Percentiles rank a stretch among this genome's conserved stretches.
Conservation (phyloP, 2,113 vertebrate species). For the Xenopus tropicalis region UCB_Xtro_10.0 CM004446.2:95992001-95992500, state of each 20-base stretch:
- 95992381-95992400: slow-evolving; percentile 85
- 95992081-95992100: no score
- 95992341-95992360: slow-evolving; percentile 92
- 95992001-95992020: no score
- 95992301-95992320: slow-evolving; percentile 82
- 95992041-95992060: no score
- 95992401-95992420: slow-evolving; percentile 83
- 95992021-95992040: no score
- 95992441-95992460: slow-evolving; percentile 67
- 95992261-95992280: slow-evolving; percentile 99
- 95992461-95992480: slow-evolving; percentile 62
- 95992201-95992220: slow-evolving; percentile 95
- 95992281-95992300: slow-evolving; percentile 93
- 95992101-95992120: no score
- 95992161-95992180: slow-evolving; percentile 61
- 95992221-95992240: slow-evolving; percentile 95
- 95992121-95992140: no score
- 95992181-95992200: slow-evolving; percentile 73
- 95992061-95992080: no score
- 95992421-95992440: slow-evolving; percentile 78
- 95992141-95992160: neutral
- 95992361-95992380: slow-evolving; percentile 77
- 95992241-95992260: slow-evolving; percentile 99
- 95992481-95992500: slow-evolving; percentile 55
- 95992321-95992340: slow-evolving; percentile 87